phyloP scores from a whole-genome alignment of 2,113 vertebrate genomes.

The Cyanoramphus novaezelandiae region DNA sequence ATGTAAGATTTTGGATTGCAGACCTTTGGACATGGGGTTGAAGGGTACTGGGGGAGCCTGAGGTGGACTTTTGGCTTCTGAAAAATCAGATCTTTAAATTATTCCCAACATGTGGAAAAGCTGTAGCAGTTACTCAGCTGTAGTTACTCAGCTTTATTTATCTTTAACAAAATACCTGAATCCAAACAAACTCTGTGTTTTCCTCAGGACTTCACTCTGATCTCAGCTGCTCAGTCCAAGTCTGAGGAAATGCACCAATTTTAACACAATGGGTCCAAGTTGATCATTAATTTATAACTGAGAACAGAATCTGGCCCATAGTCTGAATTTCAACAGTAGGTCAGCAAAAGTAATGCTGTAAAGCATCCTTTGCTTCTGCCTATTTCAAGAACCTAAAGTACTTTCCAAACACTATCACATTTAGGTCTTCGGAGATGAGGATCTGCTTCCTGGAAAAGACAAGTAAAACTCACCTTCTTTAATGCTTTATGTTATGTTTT shows the following conservation, averaged over 20 bases:
- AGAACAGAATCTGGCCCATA: not conserved
- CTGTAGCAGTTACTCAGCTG: not conserved
- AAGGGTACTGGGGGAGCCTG: not conserved
- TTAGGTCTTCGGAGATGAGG: not conserved
- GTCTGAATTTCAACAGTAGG: not conserved
- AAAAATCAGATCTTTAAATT: not conserved
- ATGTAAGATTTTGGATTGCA: not conserved
- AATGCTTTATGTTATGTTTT: not conserved
- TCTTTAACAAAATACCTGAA: not conserved
- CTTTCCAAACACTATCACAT: not conserved
- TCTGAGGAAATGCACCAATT: not conserved
- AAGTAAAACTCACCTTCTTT: not conserved
- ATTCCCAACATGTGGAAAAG: not conserved
- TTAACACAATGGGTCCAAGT: not conserved
- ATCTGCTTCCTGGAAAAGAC: not conserved
- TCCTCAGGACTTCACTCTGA: not conserved
- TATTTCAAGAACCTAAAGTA: not conserved
- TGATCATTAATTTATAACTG: not conserved
- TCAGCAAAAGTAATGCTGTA: not conserved
- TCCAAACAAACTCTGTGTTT: not conserved
- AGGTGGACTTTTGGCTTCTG: not conserved
- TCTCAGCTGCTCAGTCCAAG: not conserved
- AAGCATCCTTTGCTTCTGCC: not conserved
- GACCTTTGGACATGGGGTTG: not conserved
- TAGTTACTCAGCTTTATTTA: not conserved